Evolutionary conservation across 2,113 vertebrate species (phyloP).

Genomic region (Tachysurus vachellii): DNA sequence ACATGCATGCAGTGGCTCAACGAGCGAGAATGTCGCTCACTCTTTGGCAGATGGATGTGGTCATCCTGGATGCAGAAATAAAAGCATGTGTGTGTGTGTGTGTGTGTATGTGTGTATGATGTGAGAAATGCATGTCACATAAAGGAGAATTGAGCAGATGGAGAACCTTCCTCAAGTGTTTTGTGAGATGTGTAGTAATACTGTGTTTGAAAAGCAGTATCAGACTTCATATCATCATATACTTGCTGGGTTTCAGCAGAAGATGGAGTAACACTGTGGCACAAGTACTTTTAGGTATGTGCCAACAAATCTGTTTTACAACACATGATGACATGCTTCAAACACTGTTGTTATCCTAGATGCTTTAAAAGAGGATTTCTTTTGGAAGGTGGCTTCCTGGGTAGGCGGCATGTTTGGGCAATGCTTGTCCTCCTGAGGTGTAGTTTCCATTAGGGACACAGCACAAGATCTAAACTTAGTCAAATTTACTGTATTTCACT

Average conservation of each 20-base stretch:
- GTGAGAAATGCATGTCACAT: neutral
- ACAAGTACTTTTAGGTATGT: neutral
- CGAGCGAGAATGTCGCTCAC: slow-evolving; percentile 12
- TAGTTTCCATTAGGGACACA: neutral
- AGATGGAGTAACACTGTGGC: neutral
- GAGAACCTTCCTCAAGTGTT: neutral
- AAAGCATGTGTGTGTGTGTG: neutral
- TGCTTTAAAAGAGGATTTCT: neutral
- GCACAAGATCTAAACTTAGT: neutral
- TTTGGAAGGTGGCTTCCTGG: neutral
- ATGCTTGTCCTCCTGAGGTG: neutral
- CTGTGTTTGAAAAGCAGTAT: slow-evolving; percentile 3
- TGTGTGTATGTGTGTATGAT: neutral
- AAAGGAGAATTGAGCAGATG: neutral
- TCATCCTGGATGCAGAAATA: slow-evolving; percentile 15
- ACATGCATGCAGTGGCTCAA: slow-evolving; percentile 37
- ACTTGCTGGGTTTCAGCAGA: neutral
- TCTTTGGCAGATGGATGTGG: slow-evolving; percentile 14
- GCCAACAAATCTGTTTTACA: neutral
- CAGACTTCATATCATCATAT: neutral
- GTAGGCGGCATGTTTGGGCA: neutral
- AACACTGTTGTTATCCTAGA: neutral
- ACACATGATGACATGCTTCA: neutral
- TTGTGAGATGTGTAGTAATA: neutral
- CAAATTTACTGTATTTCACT: neutral